Conservation (phyloP, 2,888 invertebrate genomes). For the Spodoptera exigua region DNA sequence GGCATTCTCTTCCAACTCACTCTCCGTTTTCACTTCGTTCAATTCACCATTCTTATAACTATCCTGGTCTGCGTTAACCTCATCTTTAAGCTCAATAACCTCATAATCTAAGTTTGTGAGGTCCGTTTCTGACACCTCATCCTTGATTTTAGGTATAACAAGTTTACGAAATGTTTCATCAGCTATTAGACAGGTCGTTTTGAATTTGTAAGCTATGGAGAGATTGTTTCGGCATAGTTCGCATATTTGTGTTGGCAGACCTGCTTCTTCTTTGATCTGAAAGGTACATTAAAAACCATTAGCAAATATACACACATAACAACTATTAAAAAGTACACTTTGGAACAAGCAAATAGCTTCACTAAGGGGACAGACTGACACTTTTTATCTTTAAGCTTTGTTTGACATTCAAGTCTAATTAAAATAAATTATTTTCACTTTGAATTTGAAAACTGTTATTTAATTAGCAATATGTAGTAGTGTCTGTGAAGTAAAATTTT, state of each 20-base stretch:
- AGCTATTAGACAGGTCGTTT: constrained; percentile 64
- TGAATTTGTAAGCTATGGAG: constrained; percentile 67
- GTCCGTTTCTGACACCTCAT: constrained; percentile 46
- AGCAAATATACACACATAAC: too few relatives aligned
- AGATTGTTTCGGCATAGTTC: constrained; percentile 62
- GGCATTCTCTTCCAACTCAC: constrained; percentile 2
- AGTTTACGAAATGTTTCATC: constrained; percentile 62
- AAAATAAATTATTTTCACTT: too few relatives aligned
- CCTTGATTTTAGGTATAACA: constrained; percentile 48
- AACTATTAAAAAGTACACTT: too few relatives aligned
- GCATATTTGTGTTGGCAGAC: constrained; percentile 68
- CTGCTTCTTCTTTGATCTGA: constrained; percentile 56
- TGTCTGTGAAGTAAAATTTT: too few relatives aligned
- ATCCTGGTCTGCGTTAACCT: constrained; percentile 31
- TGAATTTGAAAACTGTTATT: too few relatives aligned
- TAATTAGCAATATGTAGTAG: too few relatives aligned
- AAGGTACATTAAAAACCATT: constrained; percentile 2
- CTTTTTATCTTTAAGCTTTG: too few relatives aligned
- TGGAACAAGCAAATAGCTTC: too few relatives aligned
- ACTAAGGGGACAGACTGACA: too few relatives aligned
- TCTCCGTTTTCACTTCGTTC: constrained; percentile 16
- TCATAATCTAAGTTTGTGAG: constrained; percentile 27
- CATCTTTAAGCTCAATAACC: constrained; percentile 30
- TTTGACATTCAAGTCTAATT: too few relatives aligned
- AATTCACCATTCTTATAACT: constrained; percentile 24